phyloP scores from a whole-genome alignment of 2,888 invertebrate species.

The Lycophotia porphyrea region DNA sequence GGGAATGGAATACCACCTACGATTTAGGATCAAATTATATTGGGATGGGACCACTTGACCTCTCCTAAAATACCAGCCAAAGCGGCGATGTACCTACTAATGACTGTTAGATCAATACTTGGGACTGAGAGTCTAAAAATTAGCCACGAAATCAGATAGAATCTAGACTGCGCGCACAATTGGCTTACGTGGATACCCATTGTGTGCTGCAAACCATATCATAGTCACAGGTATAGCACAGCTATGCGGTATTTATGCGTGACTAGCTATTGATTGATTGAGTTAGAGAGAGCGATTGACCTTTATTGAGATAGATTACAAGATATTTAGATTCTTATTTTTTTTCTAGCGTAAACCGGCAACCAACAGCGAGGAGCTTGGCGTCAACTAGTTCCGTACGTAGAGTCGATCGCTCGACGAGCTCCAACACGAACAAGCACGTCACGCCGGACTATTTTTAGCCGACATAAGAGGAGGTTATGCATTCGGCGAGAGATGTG shows the following conservation, averaged over 20 bases:
- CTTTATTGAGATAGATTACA: not conserved
- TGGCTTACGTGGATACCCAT: not conserved
- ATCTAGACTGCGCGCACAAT: not conserved
- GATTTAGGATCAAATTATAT: not conserved
- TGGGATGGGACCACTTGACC: not conserved
- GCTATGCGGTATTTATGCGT: not conserved
- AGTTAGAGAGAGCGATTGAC: not conserved
- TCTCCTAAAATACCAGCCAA: not conserved
- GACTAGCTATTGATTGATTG: not conserved
- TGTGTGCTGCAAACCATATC: not conserved
- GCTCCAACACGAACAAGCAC: not conserved
- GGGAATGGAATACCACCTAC: not conserved
- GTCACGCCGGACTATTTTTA: not conserved
- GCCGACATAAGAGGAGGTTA: not conserved
- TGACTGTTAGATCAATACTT: constrained; percentile 1
- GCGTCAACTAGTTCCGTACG: not conserved
- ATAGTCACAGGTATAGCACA: not conserved
- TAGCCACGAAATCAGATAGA: not conserved
- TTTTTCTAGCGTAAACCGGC: not conserved
- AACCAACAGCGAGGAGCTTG: not conserved
- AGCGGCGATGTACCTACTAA: not conserved
- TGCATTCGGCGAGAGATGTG: too few species aligned
- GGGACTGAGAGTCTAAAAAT: not conserved
- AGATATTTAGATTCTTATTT: not conserved
- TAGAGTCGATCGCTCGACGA: not conserved